A percentile compares a stretch with the other conserved stretches of the same genome.
Conservation (phyloP, 2,113 vertebrate genomes). For the Deroptyus accipitrinus region DNA sequence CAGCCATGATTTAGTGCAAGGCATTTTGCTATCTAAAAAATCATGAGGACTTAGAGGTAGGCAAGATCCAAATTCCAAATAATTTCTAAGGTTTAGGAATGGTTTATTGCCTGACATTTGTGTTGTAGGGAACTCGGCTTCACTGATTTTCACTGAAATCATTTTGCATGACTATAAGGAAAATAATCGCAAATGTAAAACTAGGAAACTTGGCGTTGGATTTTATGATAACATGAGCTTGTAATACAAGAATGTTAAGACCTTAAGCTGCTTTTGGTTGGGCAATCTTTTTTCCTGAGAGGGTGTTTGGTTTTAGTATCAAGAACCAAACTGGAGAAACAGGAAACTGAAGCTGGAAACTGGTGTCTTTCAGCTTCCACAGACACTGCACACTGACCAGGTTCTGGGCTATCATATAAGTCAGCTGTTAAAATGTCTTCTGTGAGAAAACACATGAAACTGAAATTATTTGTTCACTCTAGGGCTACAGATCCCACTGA, state of each 20-base stretch:
- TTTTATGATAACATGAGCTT: conserved; percentile 52
- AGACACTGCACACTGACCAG: neutral
- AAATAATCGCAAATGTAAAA: conserved; percentile 15
- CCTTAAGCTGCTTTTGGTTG: conserved; percentile 60
- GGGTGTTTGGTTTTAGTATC: conserved; percentile 1
- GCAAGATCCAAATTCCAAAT: neutral
- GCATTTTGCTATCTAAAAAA: neutral
- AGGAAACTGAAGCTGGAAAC: neutral
- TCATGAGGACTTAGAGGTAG: neutral
- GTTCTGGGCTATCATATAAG: neutral
- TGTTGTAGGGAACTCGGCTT: neutral
- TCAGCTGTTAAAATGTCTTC: neutral
- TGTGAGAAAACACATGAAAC: neutral
- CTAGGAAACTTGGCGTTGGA: conserved; percentile 19
- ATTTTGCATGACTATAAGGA: neutral
- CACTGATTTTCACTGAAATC: neutral
- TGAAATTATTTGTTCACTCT: neutral
- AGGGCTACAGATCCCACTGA: neutral
- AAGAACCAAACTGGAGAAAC: conserved; percentile 14
- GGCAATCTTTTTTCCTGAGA: neutral
- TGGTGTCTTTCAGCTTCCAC: neutral
- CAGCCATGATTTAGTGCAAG: neutral
- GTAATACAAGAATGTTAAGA: conserved; percentile 67
- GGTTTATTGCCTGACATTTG: neutral
- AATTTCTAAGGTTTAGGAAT: neutral